Percentiles rank a stretch among this genome's conserved stretches.
Conservation (phyloP, 2,797 vertebrate genomes). For the Echeneis naucrates region DNA sequence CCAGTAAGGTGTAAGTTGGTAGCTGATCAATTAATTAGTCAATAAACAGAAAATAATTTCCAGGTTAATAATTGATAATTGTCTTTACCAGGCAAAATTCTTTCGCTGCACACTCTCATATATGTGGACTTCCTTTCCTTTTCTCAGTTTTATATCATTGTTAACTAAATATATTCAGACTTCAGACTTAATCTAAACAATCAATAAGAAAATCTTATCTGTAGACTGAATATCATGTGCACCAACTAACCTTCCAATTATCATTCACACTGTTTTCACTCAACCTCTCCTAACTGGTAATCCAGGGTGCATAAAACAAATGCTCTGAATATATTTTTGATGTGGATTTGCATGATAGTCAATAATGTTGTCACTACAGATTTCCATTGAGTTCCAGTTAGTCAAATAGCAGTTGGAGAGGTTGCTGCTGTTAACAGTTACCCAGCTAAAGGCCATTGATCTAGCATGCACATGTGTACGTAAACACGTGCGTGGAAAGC, state of each 20-base stretch:
- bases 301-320: constrained; percentile 27
- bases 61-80: not conserved
- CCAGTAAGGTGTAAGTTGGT: not conserved
- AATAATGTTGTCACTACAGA: constrained; percentile 45
- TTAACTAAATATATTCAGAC: not conserved
- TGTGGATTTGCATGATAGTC: constrained; percentile 31
- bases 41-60: not conserved
- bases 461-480: constrained; percentile 19
- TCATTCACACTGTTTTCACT: not conserved
- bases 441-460: constrained; percentile 45
- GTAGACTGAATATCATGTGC: not conserved
- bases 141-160: not conserved
- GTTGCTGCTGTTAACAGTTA: constrained; percentile 17
- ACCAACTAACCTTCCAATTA: not conserved
- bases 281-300: not conserved
- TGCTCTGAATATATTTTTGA: constrained; percentile 11
- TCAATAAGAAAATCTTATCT: no score
- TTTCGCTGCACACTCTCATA: not conserved
- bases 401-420: not conserved
- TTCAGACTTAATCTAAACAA: not conserved
- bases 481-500: constrained; percentile 1
- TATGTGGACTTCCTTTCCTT: not conserved
- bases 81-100: not conserved
- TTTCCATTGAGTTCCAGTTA: constrained; percentile 33
- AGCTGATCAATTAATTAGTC: not conserved